Base-by-base conservation (phyloP, 2,113 vertebrate genomes). In the Tragelaphus scriptus region DNA sequence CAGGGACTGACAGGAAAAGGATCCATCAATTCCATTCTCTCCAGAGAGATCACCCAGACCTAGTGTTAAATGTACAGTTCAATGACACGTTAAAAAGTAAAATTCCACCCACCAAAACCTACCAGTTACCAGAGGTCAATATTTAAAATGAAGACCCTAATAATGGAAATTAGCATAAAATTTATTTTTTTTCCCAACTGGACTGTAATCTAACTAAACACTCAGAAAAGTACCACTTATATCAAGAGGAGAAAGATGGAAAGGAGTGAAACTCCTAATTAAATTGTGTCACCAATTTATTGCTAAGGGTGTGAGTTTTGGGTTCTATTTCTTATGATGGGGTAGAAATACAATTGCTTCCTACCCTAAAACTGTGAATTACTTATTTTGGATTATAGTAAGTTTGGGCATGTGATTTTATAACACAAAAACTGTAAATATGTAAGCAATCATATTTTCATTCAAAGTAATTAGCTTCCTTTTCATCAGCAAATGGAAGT, bases 11-110 rank as follows among this genome's bases (percentile, higher is more conserved):
- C 93, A 98, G 97, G 95, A 94, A 98, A 98, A 98, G 96, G 95
- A 98, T 98, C 97, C 96, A 98, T 98, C 96, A 98, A 97, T 92
- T 92, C 88, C 59, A 84, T 53, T 96, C 47, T 98, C 98, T 95
- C 98, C 28, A 79, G 98, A 98, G 98, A 98, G 88, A 84, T 32
- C 98, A 98, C 90, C 97, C 96, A 97, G 95, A 98, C 92, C 51
- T 93, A 85, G 87, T 81, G 91, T 79, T 98, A 97, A 98, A 98
- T 98, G 97, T 86, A 96, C 94, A 98, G 90, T 96, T 97, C 96
- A 97, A 58, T 91, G 94, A 93, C 93, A 65, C 77, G 94, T 82
- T 68, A 90, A 84, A 93, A 92, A 97, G 91, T 97, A 94, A 98
- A 98, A 98, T 89, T 80, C 97, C 88, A 82, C 90, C 32, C 55